Base-by-base conservation (phyloP, 2,888 invertebrate species). In the Drosophila demipolita region DNA sequence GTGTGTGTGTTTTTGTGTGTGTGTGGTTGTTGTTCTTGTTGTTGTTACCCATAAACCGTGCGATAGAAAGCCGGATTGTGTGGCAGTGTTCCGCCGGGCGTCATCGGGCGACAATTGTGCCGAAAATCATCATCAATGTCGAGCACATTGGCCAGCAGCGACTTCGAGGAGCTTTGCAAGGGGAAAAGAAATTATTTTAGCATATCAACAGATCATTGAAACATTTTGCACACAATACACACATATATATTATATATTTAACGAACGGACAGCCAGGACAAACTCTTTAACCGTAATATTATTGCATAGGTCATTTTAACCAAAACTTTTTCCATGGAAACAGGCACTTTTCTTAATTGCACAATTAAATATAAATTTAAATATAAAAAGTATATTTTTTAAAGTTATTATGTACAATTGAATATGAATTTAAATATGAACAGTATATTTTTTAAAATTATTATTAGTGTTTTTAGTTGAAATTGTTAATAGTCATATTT, bases 61-160 rank as follows among this genome's bases (percentile, higher is more conserved):
- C 96, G 95, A 94, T 96, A 96, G 94, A 96, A 96, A 67, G 94
- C 94, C 77, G 94, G 94, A 89, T 94, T 94, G 83, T 94, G 94
- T 89, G 94, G 93, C 85, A 94, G 93, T 86, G 94, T 94, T 91
- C 94, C 93, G 80, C 93, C 93, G 87, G 95, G 94, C 85, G 95
- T 95, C 94, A 95, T 95, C 93, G 95, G 95, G 93, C 96, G 94
- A 92, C 96, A 96, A 93, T 95, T 95, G 94, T 96, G 96, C 90
- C 97, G 95, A 94, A 98, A 97, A 94, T 99, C 99, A 94, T 99
- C 99, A 94, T 99, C 99, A 94, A 99, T 97, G 94, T 99, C 99
- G 92, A 99, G 95, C 91, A 99, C 98, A 94, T 99, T 99, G 91
- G 99, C 98, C 92, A 99, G 95, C 91, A 99, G 95, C 93, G 98